Base-by-base conservation (phyloP, 2,113 vertebrate species). In the Pedetes capensis region DNA sequence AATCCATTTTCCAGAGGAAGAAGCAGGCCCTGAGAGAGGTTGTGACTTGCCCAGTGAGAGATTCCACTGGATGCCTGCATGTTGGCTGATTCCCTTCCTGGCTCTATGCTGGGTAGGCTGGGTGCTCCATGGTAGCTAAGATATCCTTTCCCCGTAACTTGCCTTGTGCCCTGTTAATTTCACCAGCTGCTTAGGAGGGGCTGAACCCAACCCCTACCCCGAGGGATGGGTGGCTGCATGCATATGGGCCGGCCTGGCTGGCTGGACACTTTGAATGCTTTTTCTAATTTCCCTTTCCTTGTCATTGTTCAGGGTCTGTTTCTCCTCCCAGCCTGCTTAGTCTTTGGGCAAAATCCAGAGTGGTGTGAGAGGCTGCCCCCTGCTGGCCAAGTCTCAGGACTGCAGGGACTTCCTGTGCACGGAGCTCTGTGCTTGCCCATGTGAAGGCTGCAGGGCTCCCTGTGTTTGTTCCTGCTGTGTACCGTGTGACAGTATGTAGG, bases 351-450 rank as follows among this genome's bases (percentile, higher is more conserved):
- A 95, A 96, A 96, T 76, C 80, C 76, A 39, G n/a, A 55, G 61
- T 10, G 18, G 71, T 1, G 11, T 95, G 79, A 95, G 59, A 66
- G 80, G 55, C 61, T 96, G 13, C 89, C 89, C 87, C 55, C 97
- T 97, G 83, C 95, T 95, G 96, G 94, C 37, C 1, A 0, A 57
- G 1, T 6, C 0, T 9, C 5, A 75, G 32, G 94, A 96, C 71
- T 91, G 83, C 96, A 96, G 49, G 3, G 11, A 75, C 6, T 83
- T 80, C 49, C 86, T 42, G 23, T 32, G 34, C 57, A 3, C 1
- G 1, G 32, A 76, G 29, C 69, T 84, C 47, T 1, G 6, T 61
- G 23, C 44, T 9, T 72, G 20, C 44, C 20, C 42, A 37, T 80
- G 25, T 49, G 39, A 87, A 74, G 51, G 49, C 74, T 44, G 47